Conservation (phyloP, 2,113 vertebrate genomes). For the Gallinago jamesoni region DNA sequence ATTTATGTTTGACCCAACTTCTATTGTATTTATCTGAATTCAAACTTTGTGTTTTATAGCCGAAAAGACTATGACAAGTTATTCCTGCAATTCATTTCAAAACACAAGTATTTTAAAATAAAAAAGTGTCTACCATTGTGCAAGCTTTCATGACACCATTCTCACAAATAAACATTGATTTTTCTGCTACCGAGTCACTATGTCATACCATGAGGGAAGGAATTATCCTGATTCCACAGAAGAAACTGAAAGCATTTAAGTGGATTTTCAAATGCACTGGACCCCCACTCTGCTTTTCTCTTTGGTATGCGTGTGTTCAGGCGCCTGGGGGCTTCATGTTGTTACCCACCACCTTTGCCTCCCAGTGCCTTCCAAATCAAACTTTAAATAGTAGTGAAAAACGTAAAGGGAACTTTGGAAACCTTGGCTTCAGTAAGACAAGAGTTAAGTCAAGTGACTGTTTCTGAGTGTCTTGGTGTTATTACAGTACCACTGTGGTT, state of each 20-base stretch:
- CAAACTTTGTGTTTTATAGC: neutral
- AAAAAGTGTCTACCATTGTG: neutral
- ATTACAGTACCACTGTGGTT: neutral
- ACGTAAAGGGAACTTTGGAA: neutral
- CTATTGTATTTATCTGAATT: neutral
- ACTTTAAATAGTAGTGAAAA: neutral
- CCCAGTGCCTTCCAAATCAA: neutral
- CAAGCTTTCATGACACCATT: neutral
- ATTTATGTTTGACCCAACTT: neutral
- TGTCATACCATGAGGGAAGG: neutral
- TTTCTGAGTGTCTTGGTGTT: neutral
- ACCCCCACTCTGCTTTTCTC: neutral
- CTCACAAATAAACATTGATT: neutral
- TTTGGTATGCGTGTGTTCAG: accelerated
- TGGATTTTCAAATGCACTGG: neutral
- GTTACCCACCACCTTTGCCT: neutral
- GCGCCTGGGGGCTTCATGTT: neutral
- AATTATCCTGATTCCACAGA: neutral
- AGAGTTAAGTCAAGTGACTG: neutral
- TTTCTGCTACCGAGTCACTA: neutral
- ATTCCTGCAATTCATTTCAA: neutral
- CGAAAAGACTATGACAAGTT: neutral
- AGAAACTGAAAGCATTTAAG: neutral
- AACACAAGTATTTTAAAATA: neutral
- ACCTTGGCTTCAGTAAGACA: neutral